phyloP scores from a whole-genome alignment of 2,113 vertebrate species.

The Hucho hucho region DNA sequence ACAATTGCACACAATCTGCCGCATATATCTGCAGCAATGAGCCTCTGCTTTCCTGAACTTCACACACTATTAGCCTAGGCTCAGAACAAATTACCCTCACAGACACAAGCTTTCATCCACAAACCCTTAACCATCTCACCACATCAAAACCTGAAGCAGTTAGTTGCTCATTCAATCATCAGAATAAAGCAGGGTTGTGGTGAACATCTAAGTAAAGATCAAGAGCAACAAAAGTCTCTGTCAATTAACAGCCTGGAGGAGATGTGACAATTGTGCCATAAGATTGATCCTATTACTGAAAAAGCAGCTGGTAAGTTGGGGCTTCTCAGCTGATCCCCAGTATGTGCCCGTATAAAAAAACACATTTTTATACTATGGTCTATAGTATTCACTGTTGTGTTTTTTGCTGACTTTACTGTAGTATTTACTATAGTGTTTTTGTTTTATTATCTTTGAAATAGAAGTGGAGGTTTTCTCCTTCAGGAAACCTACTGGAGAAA shows the following conservation, averaged over 20 bases:
- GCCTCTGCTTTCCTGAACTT: conserved; percentile 16
- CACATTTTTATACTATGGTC: too few relatives aligned
- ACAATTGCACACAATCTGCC: conserved; percentile 22
- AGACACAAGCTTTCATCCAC: background rate
- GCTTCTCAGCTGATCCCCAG: background rate
- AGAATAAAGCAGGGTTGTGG: background rate
- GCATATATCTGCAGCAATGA: conserved; percentile 13
- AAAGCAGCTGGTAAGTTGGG: conserved; percentile 30
- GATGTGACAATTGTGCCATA: conserved; percentile 17
- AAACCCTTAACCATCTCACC: conserved; percentile 1
- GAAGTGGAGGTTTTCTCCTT: too few relatives aligned
- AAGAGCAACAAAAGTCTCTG: conserved; percentile 6
- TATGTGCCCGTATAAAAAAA: too few relatives aligned
- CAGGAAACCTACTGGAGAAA: too few relatives aligned
- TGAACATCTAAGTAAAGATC: conserved; percentile 14
- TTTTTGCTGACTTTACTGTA: too few relatives aligned
- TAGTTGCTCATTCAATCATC: background rate
- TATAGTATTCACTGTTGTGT: too few relatives aligned
- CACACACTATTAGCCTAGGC: conserved; percentile 7
- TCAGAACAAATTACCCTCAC: background rate
- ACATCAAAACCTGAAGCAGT: conserved; percentile 4
- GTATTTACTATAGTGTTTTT: too few relatives aligned
- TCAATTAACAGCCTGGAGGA: conserved; percentile 8
- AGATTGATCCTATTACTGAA: conserved; percentile 22
- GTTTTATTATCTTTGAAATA: too few relatives aligned